Evolutionary conservation across 2,888 invertebrate genomes (phyloP).

Genomic region (Drosophila helvetica): DNA sequence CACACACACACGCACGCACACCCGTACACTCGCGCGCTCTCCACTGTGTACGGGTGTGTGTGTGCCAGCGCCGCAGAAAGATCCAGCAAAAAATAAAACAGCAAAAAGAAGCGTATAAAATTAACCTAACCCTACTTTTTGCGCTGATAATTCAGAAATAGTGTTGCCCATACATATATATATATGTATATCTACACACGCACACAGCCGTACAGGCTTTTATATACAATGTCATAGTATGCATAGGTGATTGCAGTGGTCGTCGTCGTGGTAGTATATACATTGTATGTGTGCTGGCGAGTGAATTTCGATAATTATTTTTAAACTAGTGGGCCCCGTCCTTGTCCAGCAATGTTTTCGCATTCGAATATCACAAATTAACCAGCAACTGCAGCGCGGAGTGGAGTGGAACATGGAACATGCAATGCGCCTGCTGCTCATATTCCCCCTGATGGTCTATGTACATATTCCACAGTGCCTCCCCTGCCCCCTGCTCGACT

Average conservation of each 20-base stretch:
- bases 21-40: constrained; percentile 15
- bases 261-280: not conserved
- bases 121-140: constrained; percentile 78
- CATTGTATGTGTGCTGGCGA: constrained; percentile 42
- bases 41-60: constrained; percentile 24
- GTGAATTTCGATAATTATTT: constrained; percentile 60
- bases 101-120: constrained; percentile 70
- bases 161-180: constrained; percentile 48
- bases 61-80: constrained; percentile 73
- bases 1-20: constrained; percentile 29
- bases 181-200: constrained; percentile 17
- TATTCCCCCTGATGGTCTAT: constrained; percentile 20
- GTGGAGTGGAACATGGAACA: not conserved
- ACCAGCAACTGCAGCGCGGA: not conserved
- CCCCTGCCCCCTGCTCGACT: not conserved
- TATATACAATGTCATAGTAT: constrained; percentile 3
- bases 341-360: constrained; percentile 41
- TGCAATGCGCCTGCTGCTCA: not conserved
- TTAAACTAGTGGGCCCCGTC: constrained; percentile 42
- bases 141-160: constrained; percentile 76
- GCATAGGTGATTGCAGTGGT: constrained; percentile 20
- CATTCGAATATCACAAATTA: not conserved
- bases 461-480: constrained; percentile 12
- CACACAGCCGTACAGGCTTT: constrained; percentile 6
- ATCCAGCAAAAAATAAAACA: constrained; percentile 75